Conservation (phyloP, 1,140 invertebrate species). For the Papilio xuthus region DNA sequence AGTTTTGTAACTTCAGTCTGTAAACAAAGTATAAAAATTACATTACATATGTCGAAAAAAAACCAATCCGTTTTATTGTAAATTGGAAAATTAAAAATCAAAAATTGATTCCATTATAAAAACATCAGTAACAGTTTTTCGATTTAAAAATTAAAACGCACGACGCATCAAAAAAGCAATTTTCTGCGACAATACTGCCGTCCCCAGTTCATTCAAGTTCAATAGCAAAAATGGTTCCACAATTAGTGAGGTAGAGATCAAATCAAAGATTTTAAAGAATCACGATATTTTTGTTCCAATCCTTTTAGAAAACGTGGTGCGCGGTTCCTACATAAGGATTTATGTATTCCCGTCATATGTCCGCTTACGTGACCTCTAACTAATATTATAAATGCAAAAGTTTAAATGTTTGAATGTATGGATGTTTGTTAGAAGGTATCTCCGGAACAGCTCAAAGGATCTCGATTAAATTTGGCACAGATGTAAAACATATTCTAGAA, state of each 20-base stretch:
- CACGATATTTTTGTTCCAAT: no score
- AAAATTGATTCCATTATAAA: constrained; percentile 33
- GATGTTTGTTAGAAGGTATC: no score
- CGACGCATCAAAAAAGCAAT: constrained; percentile 52
- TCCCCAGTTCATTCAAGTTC: constrained; percentile 14
- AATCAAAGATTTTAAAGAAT: constrained; percentile 1
- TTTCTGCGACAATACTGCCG: constrained; percentile 46
- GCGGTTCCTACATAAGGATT: no score
- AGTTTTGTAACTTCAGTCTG: neutral
- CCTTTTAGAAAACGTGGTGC: neutral
- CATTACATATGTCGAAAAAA: neutral
- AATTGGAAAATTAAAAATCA: constrained; percentile 28
- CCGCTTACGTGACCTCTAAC: no score
- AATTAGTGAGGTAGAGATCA: neutral
- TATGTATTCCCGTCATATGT: no score
- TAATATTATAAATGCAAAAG: no score
- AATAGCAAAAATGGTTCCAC: neutral
- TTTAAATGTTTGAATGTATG: no score
- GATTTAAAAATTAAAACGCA: constrained; percentile 46
- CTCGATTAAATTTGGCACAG: no score
- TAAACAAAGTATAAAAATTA: constrained; percentile 3
- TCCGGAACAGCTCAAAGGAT: no score
- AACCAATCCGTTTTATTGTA: constrained; percentile 16
- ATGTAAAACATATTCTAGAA: no score
- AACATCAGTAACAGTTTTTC: constrained; percentile 44